Evolutionary conservation across 1,140 invertebrate species (phyloP).

Genomic region (Theocolax elegans): DNA sequence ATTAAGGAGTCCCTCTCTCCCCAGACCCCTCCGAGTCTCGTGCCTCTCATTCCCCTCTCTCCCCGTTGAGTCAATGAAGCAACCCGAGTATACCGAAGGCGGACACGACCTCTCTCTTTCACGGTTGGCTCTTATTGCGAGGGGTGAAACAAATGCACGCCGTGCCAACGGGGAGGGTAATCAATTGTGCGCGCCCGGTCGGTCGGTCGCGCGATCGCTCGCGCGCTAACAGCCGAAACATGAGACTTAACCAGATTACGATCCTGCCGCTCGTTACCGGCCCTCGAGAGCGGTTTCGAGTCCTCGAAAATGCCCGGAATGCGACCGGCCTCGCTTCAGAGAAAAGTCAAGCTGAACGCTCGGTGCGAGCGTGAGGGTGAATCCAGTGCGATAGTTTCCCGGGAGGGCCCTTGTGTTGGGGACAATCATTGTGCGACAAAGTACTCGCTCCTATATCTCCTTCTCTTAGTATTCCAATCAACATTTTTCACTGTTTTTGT

Average conservation of each 20-base stretch:
- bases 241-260: conserved; percentile 17
- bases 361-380: too few species aligned
- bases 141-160: neutral
- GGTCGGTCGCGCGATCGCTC: too few species aligned
- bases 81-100: too few species aligned
- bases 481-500: too few species aligned
- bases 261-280: neutral
- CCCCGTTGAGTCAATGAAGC: neutral
- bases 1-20: conserved; percentile 2
- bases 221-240: neutral
- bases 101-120: neutral
- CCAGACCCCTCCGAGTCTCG: neutral
- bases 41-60: neutral
- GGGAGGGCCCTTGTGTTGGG: too few species aligned
- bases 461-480: too few species aligned
- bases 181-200: conserved; percentile 2
- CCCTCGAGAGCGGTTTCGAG: neutral
- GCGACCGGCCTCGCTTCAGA: neutral
- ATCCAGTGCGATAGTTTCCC: too few species aligned
- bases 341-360: too few species aligned
- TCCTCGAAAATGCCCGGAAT: neutral
- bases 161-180: neutral
- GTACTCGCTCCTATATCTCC: too few species aligned
- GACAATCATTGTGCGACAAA: too few species aligned
- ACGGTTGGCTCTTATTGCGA: neutral